These are phyloP conservation scores for Neosilurus hyrtlii DNA, from an alignment of 2,797 vertebrate genomes.

Conservation along the genomic window DNA sequence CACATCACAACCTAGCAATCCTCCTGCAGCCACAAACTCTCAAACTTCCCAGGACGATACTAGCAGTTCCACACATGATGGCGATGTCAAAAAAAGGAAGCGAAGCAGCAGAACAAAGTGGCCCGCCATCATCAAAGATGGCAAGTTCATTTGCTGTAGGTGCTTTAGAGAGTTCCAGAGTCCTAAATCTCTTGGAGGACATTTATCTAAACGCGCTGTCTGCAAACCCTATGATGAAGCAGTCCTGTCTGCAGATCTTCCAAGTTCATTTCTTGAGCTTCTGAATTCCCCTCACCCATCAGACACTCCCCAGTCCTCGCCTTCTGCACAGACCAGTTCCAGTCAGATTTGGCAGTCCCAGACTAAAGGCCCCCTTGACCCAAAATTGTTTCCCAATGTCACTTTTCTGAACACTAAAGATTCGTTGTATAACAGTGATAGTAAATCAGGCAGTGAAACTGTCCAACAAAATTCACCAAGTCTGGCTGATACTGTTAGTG, in stretches of 20 bases:
- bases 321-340: constrained; percentile 65
- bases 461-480: constrained; percentile 81
- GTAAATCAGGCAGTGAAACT: constrained; percentile 77
- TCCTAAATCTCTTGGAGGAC: constrained; percentile 92
- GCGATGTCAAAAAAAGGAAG: constrained; percentile 63
- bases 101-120: constrained; percentile 86
- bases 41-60: constrained; percentile 44
- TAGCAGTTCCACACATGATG: constrained; percentile 18
- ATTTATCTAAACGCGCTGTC: constrained; percentile 87
- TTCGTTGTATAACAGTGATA: constrained; percentile 61
- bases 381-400: constrained; percentile 71
- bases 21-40: constrained; percentile 32
- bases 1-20: background rate
- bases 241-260: constrained; percentile 79
- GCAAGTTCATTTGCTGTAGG: constrained; percentile 91
- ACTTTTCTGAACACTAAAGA: constrained; percentile 73
- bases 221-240: constrained; percentile 88
- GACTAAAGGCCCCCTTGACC: constrained; percentile 67
- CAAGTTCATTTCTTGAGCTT: constrained; percentile 85
- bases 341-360: constrained; percentile 76
- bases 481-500: constrained; percentile 71
- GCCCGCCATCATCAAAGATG: constrained; percentile 91
- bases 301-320: constrained; percentile 67
- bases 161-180: constrained; percentile 90
- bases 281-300: constrained; percentile 84